Evolutionary conservation across 37 sponge, comb jelly and placozoan species (phyloP).

Genomic region (Petrosia ficiformis): DNA sequence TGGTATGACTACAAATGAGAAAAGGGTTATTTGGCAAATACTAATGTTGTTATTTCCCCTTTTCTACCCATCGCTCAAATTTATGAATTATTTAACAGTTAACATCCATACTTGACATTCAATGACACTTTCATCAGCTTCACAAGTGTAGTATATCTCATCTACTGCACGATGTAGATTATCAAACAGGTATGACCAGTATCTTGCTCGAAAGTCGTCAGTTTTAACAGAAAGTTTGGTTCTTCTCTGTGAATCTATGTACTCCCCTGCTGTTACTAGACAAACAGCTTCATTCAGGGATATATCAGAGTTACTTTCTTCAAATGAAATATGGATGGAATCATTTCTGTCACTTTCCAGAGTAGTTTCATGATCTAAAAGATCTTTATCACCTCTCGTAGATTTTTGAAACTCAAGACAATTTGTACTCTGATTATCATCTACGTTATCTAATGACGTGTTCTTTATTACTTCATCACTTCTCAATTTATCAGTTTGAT

Average conservation of each 20-base stretch:
- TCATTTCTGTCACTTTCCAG: neutral
- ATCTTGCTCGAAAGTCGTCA: slow-evolving; percentile 68
- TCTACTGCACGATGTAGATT: slow-evolving; percentile 87
- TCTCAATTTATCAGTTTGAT: slow-evolving; percentile 7
- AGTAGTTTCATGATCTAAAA: no score
- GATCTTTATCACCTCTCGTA: no score
- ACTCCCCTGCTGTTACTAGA: slow-evolving; percentile 26
- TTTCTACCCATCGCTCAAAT: no score
- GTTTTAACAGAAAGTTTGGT: neutral
- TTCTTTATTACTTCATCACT: slow-evolving; percentile 6
- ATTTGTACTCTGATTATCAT: neutral
- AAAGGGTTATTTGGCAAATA: no score
- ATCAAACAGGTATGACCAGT: slow-evolving; percentile 93
- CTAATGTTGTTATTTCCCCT: no score
- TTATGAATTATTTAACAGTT: no score
- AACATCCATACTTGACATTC: slow-evolving; percentile 81
- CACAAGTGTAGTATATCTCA: slow-evolving; percentile 84
- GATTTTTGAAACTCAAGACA: neutral
- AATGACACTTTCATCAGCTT: slow-evolving; percentile 62
- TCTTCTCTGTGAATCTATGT: neutral
- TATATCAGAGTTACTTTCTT: neutral
- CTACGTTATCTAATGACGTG: no score
- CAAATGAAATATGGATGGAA: neutral
- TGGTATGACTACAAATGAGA: no score
- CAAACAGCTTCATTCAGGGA: slow-evolving; percentile 50